These are phyloP conservation scores for Caenorhabditis afra DNA, from an alignment of 2,888 invertebrate species.

Conservation along the genomic window DNA sequence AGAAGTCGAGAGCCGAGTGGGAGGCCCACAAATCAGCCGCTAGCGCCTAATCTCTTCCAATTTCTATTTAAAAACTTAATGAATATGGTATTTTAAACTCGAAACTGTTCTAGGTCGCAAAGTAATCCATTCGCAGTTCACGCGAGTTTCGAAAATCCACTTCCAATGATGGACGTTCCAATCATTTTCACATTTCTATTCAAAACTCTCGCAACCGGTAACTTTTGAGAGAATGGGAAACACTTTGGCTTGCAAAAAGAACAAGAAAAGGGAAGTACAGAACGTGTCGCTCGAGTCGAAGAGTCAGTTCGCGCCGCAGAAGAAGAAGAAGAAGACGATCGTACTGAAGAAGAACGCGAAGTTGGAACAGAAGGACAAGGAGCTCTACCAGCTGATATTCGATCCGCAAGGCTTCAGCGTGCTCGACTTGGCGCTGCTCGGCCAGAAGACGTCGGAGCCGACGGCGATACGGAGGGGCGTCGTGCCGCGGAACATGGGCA, in stretches of 20 bases:
- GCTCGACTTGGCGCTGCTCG: constrained; percentile 48
- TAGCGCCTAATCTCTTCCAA: not conserved
- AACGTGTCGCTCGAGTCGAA: not conserved
- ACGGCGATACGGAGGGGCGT: not conserved
- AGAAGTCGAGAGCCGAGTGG: constrained; percentile 33
- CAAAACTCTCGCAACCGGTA: not conserved
- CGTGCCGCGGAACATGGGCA: not conserved
- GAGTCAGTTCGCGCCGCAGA: not conserved
- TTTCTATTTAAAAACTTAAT: no score
- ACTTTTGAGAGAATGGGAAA: not conserved
- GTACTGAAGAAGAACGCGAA: constrained; percentile 34
- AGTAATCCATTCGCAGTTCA: no score
- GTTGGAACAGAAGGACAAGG: constrained; percentile 40
- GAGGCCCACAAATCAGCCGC: constrained; percentile 4
- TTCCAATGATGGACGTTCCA: no score
- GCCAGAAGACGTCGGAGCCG: constrained; percentile 31
- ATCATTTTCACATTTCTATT: not conserved
- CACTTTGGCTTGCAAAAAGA: constrained; percentile 16
- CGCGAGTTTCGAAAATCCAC: no score
- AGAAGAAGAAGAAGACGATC: not conserved
- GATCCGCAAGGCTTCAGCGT: constrained; percentile 54
- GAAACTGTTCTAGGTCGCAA: no score
- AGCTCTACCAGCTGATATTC: constrained; percentile 40
- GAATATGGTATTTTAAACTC: no score
- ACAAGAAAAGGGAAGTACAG: constrained; percentile 17